These are phyloP conservation scores for Galagoides demidoff DNA, from an alignment of 2,797 vertebrate genomes.

Conservation along the genomic window DNA sequence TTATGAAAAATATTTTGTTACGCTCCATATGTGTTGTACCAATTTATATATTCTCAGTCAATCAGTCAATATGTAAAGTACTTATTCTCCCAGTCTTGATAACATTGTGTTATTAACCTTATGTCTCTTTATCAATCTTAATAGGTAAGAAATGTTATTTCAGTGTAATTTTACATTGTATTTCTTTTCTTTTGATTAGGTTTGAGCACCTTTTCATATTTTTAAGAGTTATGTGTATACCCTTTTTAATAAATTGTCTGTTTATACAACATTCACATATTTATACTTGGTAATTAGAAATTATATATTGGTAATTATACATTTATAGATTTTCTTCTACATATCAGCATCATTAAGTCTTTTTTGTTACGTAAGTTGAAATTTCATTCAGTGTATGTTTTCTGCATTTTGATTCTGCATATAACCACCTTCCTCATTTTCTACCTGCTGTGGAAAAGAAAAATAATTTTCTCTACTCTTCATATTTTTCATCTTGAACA, in stretches of 20 bases:
- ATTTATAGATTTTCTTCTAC: constrained; percentile 17
- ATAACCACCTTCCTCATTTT: background rate
- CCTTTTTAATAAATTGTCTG: constrained; percentile 21
- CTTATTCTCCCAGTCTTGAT: background rate
- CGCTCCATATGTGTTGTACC: background rate
- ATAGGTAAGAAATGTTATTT: background rate
- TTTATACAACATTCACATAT: constrained; percentile 22
- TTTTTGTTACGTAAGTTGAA: background rate
- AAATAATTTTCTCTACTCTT: background rate
- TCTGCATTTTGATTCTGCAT: background rate
- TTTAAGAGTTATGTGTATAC: background rate
- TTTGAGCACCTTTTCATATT: background rate
- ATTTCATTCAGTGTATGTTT: background rate
- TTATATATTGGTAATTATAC: no score
- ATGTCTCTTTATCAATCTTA: background rate
- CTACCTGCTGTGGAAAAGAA: background rate
- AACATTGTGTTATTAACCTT: background rate
- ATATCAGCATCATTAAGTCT: background rate
- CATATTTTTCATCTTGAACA: background rate
- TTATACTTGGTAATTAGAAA: background rate
- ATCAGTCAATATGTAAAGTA: background rate
- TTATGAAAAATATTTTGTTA: constrained; percentile 3
- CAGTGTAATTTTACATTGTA: background rate
- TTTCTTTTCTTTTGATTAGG: background rate
- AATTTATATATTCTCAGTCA: constrained; percentile 3